Conservation (phyloP, 2,888 invertebrate genomes). For the Apodemia zela region DNA sequence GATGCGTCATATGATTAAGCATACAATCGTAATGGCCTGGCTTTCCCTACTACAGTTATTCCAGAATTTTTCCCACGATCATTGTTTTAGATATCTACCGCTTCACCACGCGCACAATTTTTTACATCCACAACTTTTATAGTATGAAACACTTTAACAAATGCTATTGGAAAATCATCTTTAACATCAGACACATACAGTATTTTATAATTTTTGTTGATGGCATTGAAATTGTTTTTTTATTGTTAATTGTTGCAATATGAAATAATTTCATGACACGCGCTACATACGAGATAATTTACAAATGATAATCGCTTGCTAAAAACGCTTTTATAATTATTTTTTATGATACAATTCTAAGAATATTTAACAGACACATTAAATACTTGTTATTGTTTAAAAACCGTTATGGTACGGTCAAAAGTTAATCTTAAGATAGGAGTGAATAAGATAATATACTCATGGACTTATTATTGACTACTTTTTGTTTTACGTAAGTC, state of each 20-base stretch:
- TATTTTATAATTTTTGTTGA: conserved; percentile 4
- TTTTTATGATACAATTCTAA: conserved; percentile 4
- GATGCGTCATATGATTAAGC: conserved; percentile 23
- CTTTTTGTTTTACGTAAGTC: too few relatives aligned
- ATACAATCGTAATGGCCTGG: conserved; percentile 36
- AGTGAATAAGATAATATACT: too few relatives aligned
- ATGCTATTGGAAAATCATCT: conserved; percentile 21
- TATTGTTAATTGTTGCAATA: conserved; percentile 37
- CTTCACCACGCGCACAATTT: conserved; percentile 39
- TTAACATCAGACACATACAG: conserved; percentile 22
- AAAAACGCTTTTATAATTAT: not conserved
- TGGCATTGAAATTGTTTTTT: conserved; percentile 23
- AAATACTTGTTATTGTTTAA: not conserved
- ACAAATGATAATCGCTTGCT: conserved; percentile 14
- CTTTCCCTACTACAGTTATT: conserved; percentile 58
- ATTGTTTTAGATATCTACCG: conserved; percentile 51
- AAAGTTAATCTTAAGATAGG: not conserved
- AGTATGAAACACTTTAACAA: conserved; percentile 6
- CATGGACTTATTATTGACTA: too few relatives aligned
- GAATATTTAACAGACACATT: not conserved
- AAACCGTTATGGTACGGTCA: not conserved
- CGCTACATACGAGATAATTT: conserved; percentile 37
- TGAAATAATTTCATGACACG: conserved; percentile 41
- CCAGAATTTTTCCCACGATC: conserved; percentile 63
- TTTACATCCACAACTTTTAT: conserved; percentile 30